A percentile compares a stretch with the other conserved stretches of the same genome.
Conservation (phyloP, 35 echinoderm and acorn worm genomes). For the Amphiura filiformis region DNA sequence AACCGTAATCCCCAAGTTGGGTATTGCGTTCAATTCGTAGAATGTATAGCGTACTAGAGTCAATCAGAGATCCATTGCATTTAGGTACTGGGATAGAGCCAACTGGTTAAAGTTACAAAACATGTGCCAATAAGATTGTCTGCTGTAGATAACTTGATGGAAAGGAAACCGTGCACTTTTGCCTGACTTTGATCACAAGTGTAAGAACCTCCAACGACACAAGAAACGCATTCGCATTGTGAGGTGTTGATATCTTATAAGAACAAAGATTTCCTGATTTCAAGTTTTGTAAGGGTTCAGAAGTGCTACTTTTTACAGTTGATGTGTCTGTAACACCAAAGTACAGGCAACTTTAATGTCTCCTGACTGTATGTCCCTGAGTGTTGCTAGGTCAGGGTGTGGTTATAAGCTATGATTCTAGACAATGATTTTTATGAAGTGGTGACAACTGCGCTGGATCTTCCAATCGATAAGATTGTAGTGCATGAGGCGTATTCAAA, state of each 20-base stretch:
- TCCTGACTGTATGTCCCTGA: background rate
- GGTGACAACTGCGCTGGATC: too few species aligned
- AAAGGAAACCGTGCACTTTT: background rate
- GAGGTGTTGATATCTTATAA: background rate
- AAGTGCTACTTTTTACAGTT: background rate
- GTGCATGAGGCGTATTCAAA: too few species aligned
- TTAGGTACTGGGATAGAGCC: background rate
- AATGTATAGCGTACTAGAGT: background rate
- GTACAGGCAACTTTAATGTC: background rate
- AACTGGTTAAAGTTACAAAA: background rate
- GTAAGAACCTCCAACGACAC: background rate
- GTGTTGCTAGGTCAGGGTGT: background rate
- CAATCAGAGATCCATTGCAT: background rate
- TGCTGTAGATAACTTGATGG: background rate
- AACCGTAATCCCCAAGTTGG: background rate
- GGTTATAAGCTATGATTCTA: background rate
- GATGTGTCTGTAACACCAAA: background rate
- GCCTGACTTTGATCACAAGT: background rate
- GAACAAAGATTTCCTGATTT: background rate
- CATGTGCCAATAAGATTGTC: background rate
- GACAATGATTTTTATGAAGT: background rate
- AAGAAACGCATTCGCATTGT: background rate
- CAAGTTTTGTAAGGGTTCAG: background rate
- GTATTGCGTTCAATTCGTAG: background rate
- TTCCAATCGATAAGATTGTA: too few species aligned